phyloP scores from a whole-genome alignment of 2,113 vertebrate genomes.

The Emydura subglobosa region DNA sequence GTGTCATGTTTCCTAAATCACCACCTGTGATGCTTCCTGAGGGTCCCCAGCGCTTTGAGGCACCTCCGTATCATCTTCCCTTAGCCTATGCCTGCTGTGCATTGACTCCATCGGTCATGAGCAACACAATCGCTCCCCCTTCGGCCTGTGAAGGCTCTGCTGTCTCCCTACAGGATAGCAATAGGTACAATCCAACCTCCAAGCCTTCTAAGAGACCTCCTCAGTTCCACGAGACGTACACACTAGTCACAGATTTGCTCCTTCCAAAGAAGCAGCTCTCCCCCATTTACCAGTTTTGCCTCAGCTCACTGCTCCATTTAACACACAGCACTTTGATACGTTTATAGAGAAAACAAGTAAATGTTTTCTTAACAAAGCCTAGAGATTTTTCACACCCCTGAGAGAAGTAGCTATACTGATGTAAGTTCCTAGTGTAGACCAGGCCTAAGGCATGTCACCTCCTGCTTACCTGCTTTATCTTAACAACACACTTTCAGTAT shows the following conservation, averaged over 20 bases:
- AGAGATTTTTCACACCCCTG: not conserved
- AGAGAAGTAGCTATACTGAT: too few species aligned
- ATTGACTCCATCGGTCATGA: not conserved
- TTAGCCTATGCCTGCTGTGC: not conserved
- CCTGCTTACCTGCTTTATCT: too few species aligned
- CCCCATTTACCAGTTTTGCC: not conserved
- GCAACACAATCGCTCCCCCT: not conserved
- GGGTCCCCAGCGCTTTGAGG: not conserved
- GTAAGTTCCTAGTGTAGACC: too few species aligned
- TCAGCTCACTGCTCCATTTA: not conserved
- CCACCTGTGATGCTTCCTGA: not conserved
- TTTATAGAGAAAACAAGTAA: not conserved
- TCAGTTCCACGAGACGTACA: not conserved
- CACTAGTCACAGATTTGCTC: not conserved
- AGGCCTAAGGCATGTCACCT: too few species aligned
- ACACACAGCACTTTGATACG: not conserved
- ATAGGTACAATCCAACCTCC: not conserved
- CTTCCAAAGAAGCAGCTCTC: not conserved
- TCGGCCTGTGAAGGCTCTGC: not conserved
- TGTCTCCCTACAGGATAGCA: not conserved
- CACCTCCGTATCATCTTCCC: not conserved
- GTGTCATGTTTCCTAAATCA: not conserved
- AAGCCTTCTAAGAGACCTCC: not conserved
- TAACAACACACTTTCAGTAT: too few species aligned
- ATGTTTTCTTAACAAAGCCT: not conserved